phyloP scores from a whole-genome alignment of 2,113 vertebrate genomes.

The Oncorhynchus clarkii region DNA sequence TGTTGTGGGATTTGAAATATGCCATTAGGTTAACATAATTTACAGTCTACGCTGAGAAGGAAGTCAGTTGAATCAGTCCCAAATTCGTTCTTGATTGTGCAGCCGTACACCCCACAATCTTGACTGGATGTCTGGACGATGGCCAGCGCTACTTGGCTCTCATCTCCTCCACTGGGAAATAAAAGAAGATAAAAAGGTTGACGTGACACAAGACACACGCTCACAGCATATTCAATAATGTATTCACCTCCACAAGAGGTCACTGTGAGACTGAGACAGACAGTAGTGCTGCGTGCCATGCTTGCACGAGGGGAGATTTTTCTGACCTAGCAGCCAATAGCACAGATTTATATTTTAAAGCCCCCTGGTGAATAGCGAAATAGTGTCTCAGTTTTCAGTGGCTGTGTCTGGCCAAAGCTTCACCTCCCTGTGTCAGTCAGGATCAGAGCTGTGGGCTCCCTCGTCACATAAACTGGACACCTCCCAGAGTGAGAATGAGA shows the following conservation, averaged over 20 bases:
- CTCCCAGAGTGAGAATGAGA: slow-evolving; percentile 46
- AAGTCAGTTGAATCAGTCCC: slow-evolving; percentile 87
- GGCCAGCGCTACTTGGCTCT: slow-evolving; percentile 87
- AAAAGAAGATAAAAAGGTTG: background rate
- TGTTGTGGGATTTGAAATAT: background rate
- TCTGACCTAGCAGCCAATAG: slow-evolving; percentile 59
- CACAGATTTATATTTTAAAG: slow-evolving; percentile 69
- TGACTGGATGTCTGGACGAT: slow-evolving; percentile 82
- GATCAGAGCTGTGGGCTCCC: slow-evolving; percentile 59
- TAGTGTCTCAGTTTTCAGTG: slow-evolving; percentile 65
- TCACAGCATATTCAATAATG: background rate
- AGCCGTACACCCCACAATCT: slow-evolving; percentile 90
- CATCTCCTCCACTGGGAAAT: slow-evolving; percentile 84
- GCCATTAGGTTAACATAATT: slow-evolving; percentile 37
- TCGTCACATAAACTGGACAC: slow-evolving; percentile 51
- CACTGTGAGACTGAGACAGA: slow-evolving; percentile 53
- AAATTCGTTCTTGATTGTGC: slow-evolving; percentile 86
- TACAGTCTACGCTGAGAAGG: slow-evolving; percentile 88
- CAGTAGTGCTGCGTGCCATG: background rate
- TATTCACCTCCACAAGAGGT: slow-evolving; percentile 63
- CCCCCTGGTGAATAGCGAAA: slow-evolving; percentile 62
- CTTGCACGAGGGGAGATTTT: slow-evolving; percentile 9
- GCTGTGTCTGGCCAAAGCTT: slow-evolving; percentile 58
- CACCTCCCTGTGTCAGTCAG: slow-evolving; percentile 55
- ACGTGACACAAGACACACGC: background rate